Base-by-base conservation (phyloP, 2,888 invertebrate species). In the Ametastegia equiseti region DNA sequence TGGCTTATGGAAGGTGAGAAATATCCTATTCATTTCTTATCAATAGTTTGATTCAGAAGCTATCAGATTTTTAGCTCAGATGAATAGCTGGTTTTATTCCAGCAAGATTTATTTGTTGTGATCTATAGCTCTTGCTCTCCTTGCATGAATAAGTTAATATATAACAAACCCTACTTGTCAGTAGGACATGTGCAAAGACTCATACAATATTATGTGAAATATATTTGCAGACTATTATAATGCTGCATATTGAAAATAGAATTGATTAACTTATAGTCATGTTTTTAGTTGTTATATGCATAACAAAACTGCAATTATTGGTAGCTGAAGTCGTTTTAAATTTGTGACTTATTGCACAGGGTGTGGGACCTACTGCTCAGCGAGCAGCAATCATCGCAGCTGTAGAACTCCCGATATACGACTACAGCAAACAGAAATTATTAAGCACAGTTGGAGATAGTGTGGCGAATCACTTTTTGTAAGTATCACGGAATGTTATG, bases 321-420 rank as follows among this genome's bases (percentile, higher is more conserved):
- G 5, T n/a, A n/a, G n/a, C n/a, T n/a, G n/a, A 5, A 36, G 39
- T 36, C 65, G n/a, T 65, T 60, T 0, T 30, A 60, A 71, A 33
- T 33, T n/a, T 54, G 4, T 5, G 15, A 65, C 50, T 75, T 79
- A 19, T 79, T 36, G 9, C 30, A 71, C 92, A 97, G 95, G 98
- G 98, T 84, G 98, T 98, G 83, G 96, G 96, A 33, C 97, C 98
- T 19, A 98, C 98, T 79, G 96, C 97, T 77, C 98, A 98, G 93
- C 94, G 98, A 89, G 98, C 98, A 47, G 98, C 97, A 13, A 94
- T 98, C 57, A 97, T 98, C 89, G 98, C 98, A 57, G 98, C 97
- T 15, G 98, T 98, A 67, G 98, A 98, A 93, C 93, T 98, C 89
- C 98, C 98, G 54, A 97, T 96, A 65, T 98, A 98, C 92, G 98